Percentiles rank a stretch among this genome's conserved stretches.
phyloP scores from a whole-genome alignment of 35 echinoderm and acorn worm genomes.

The Anneissia japonica region DNA sequence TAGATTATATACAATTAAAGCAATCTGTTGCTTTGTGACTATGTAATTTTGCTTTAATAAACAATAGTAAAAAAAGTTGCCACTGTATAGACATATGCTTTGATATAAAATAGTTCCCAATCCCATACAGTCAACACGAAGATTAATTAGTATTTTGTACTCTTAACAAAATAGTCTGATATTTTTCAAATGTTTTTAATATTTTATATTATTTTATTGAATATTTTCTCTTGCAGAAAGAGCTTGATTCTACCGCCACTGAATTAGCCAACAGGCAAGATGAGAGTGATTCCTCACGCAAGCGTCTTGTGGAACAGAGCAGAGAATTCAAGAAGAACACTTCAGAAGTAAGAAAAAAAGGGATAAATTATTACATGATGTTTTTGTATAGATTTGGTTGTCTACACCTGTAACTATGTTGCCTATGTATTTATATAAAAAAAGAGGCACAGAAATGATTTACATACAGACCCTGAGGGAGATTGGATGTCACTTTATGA shows the following conservation, averaged over 20 bases:
- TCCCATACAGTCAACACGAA: too few species aligned
- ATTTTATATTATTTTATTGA: background rate
- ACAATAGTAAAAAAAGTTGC: too few species aligned
- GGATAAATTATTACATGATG: too few species aligned
- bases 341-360: slow-evolving; percentile 61
- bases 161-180: too few species aligned
- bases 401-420: background rate
- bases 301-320: slow-evolving; percentile 88
- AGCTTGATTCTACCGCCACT: slow-evolving; percentile 85
- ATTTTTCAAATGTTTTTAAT: too few species aligned
- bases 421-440: background rate
- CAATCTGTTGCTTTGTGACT: too few species aligned
- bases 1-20: too few species aligned
- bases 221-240: slow-evolving; percentile 62
- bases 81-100: too few species aligned
- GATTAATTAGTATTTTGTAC: too few species aligned
- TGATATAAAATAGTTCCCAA: too few species aligned
- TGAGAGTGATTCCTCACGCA: slow-evolving; percentile 93
- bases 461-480: background rate
- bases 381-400: background rate
- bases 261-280: slow-evolving; percentile 96
- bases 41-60: too few species aligned
- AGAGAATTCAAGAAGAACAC: slow-evolving; percentile 99
- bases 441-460: background rate
- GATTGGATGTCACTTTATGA: too few species aligned